Evolutionary conservation across 2,113 vertebrate genomes (phyloP), one percentile per base, ranked within the genome.

Genomic region (Actenoides hombroni): DNA sequence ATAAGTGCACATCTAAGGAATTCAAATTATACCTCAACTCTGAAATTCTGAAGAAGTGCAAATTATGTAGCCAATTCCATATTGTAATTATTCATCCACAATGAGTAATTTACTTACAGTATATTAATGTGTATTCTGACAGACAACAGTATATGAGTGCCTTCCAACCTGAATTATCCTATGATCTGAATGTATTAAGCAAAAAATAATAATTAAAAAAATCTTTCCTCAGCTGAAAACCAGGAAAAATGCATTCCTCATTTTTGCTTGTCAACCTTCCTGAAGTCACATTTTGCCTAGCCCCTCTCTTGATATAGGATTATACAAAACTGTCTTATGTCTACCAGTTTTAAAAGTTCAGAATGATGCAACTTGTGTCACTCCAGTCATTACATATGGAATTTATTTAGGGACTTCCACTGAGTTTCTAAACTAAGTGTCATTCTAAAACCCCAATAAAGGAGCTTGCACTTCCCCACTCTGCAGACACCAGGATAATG

Each of bases 41-140:
- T 70, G 54, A 29, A 68, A 37, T 84, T 61, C 69, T 54, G 46
- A 81, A 78, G 33, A 37, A 78, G 33, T 37, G 35, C 21, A 64
- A 84, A 87, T 90, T 56, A 63, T 12, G 39, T 37, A 82, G 42
- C 48, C 42, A 75, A 10, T 59, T 71, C 37, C 56, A 91, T 19
- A 33, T 82, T 79, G 49, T 91, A 94, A 79, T 94, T 90, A 95
- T 48, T 94, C 48, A 92, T 53, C 16, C 44, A 46, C 59, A n/a
- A 23, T 91, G 48, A 85, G 35, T n/a, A 56, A 90, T 67, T 65
- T 59, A 39, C 39, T 77, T 70, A 16, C 3, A 79, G 29, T 37
- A 48, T 64, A 65, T 46, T 83, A 56, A 87, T 23, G 24, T 65
- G 53, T 60, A 65, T 61, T 90, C 90, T 92, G 75, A 68, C 54